These are phyloP conservation scores for Tiaroga cobitis DNA, from an alignment of 2,797 vertebrate genomes.

Conservation along the genomic window DNA sequence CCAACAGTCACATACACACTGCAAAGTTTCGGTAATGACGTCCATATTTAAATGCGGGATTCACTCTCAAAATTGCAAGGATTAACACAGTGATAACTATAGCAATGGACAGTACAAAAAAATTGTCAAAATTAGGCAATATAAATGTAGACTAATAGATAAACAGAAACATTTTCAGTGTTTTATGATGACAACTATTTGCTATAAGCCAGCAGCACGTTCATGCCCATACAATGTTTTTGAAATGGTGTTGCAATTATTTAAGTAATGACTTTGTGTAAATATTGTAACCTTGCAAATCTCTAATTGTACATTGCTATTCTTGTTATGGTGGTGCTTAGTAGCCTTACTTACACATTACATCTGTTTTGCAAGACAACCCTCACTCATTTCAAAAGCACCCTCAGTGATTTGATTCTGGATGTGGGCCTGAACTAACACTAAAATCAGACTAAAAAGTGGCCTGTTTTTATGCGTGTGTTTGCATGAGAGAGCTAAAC, in stretches of 20 bases:
- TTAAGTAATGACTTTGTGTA: neutral
- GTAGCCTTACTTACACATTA: neutral
- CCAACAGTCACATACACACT: neutral
- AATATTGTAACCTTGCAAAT: neutral
- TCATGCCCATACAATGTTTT: neutral
- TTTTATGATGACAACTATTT: too few relatives aligned
- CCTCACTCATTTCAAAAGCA: neutral
- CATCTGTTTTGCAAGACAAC: neutral
- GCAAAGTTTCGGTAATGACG: neutral
- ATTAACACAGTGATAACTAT: neutral
- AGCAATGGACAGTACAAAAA: neutral
- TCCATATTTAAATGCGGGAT: neutral
- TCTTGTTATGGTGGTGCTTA: neutral
- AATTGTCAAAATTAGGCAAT: neutral
- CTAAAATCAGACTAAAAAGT: neutral
- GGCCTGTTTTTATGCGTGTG: neutral
- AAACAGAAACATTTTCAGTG: too few relatives aligned
- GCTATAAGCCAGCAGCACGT: neutral
- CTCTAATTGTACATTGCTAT: neutral
- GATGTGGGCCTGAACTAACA: neutral
- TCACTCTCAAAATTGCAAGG: too few relatives aligned
- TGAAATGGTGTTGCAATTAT: neutral
- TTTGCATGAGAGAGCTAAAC: neutral
- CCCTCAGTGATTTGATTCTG: neutral
- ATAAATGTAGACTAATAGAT: neutral